These are phyloP conservation scores for Vanessa atalanta DNA, from an alignment of 1,140 invertebrate species.

Conservation along the genomic window DNA sequence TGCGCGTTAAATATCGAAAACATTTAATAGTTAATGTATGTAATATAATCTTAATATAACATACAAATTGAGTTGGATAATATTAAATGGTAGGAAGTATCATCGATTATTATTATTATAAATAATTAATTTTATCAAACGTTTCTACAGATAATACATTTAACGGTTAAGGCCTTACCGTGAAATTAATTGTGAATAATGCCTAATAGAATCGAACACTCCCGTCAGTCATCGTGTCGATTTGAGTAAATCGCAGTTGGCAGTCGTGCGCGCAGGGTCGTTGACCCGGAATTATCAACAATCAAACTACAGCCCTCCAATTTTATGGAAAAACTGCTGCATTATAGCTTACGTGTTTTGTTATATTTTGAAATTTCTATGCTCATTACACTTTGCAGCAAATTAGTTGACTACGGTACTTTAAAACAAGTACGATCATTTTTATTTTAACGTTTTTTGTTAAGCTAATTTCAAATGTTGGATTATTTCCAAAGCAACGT, in stretches of 20 bases:
- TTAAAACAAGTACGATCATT: neutral
- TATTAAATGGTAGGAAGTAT: neutral
- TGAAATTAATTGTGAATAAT: constrained; percentile 39
- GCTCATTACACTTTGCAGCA: neutral
- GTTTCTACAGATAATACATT: neutral
- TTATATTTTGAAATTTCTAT: neutral
- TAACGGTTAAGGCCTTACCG: constrained; percentile 7
- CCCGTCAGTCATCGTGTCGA: constrained; percentile 59
- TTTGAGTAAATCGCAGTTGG: constrained; percentile 66
- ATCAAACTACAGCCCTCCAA: constrained; percentile 54
- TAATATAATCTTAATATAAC: too few species aligned
- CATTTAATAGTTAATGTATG: too few species aligned
- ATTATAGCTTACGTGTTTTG: neutral
- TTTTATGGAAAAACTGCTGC: constrained; percentile 30
- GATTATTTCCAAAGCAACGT: constrained; percentile 54
- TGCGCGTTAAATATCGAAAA: too few species aligned
- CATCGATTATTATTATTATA: neutral
- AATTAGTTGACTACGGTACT: neutral
- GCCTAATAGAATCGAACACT: constrained; percentile 49
- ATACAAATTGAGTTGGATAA: too few species aligned
- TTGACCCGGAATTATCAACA: constrained; percentile 74
- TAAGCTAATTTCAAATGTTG: constrained; percentile 37
- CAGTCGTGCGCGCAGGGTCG: constrained; percentile 68
- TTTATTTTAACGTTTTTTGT: neutral
- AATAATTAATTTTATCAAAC: neutral